phyloP scores from a whole-genome alignment of 2,888 invertebrate species.

The Scelioninae gen. 1 region DNA sequence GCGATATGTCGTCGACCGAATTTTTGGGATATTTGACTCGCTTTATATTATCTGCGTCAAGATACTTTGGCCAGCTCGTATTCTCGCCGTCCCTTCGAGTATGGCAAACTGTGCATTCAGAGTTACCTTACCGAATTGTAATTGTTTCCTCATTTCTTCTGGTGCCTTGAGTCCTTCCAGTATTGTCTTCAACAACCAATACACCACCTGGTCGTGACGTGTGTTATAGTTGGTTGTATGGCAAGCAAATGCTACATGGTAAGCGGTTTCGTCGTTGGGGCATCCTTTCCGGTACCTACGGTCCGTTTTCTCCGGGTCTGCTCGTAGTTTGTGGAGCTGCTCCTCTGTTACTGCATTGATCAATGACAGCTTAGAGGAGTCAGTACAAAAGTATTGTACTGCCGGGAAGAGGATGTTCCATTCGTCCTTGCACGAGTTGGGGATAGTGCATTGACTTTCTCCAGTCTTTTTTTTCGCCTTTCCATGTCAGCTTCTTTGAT shows the following conservation, averaged over 20 bases:
- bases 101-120: conserved; percentile 2
- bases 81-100: background rate
- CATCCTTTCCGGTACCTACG: conserved; percentile 15
- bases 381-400: background rate
- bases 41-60: conserved; percentile 6
- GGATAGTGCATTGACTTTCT: conserved; percentile 22
- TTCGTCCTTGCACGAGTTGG: background rate
- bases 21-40: background rate
- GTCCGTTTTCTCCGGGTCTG: background rate
- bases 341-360: conserved; percentile 18
- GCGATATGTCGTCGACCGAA: background rate
- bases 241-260: conserved; percentile 15
- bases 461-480: conserved; percentile 1
- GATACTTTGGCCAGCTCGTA: conserved; percentile 26
- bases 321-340: conserved; percentile 13
- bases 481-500: conserved; percentile 8
- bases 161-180: background rate
- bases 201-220: conserved; percentile 15
- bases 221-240: conserved; percentile 2
- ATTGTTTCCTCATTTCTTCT: background rate
- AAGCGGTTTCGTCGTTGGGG: conserved; percentile 9
- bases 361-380: conserved; percentile 2
- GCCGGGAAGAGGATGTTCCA: background rate
- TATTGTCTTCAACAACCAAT: background rate
- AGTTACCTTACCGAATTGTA: conserved; percentile 4